phyloP scores from a whole-genome alignment of 2,797 vertebrate genomes.

The Pelobates cultripes region DNA sequence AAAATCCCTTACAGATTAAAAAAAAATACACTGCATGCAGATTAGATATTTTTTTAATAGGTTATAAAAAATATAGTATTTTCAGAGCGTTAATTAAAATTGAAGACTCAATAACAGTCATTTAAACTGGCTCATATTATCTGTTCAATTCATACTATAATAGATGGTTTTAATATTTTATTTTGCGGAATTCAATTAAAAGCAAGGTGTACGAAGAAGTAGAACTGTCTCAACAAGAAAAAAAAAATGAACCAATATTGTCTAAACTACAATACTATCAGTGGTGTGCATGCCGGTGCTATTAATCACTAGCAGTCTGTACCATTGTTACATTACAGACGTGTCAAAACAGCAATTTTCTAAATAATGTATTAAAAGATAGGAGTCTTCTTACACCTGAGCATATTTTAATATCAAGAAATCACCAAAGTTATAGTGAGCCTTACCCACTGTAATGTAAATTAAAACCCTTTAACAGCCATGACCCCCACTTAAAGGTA shows the following conservation, averaged over 20 bases:
- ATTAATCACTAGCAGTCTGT: not conserved
- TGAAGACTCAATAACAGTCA: constrained; percentile 7
- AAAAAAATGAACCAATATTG: not conserved
- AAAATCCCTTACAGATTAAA: no score
- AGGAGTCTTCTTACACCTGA: no score
- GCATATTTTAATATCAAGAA: no score
- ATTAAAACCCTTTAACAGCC: no score
- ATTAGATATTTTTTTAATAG: not conserved
- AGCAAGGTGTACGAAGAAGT: not conserved
- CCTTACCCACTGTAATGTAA: no score
- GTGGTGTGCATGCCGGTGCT: not conserved
- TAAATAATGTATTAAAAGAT: not conserved
- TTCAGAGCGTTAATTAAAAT: constrained; percentile 26
- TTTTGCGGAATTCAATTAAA: not conserved
- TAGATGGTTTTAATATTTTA: not conserved
- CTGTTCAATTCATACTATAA: no score
- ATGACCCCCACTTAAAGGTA: no score
- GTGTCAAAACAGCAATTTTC: not conserved
- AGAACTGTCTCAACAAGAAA: not conserved
- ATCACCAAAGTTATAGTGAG: no score
- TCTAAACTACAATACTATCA: not conserved
- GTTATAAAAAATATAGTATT: not conserved
- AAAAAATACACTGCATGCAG: not conserved
- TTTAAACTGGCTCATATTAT: not conserved
- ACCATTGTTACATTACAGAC: not conserved